Conservation (phyloP, 1,140 invertebrate genomes). For the Trichonephila clavipes region DNA sequence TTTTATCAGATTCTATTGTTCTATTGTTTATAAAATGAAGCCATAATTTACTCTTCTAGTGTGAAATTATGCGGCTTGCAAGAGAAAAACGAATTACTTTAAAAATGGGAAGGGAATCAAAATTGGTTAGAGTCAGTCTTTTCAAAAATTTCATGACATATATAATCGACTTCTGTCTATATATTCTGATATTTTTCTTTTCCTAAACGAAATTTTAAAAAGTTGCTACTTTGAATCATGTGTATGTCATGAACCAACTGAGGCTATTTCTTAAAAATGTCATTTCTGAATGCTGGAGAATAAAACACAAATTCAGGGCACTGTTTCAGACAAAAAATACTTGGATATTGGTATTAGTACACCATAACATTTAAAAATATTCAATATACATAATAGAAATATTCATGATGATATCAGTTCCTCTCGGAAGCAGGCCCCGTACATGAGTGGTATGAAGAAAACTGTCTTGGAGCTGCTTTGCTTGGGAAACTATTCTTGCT, state of each 20-base stretch:
- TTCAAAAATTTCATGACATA: neutral
- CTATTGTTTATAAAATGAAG: slow-evolving; percentile 15
- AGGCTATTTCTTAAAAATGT: neutral
- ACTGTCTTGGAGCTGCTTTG: too few relatives aligned
- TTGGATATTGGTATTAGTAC: too few relatives aligned
- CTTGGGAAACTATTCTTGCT: too few relatives aligned
- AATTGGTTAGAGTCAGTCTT: neutral
- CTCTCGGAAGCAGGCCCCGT: too few relatives aligned
- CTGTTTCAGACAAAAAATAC: too few relatives aligned
- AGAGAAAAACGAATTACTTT: neutral
- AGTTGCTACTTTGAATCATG: neutral
- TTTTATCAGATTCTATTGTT: slow-evolving; percentile 28
- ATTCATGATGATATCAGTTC: too few relatives aligned
- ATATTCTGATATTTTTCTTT: neutral
- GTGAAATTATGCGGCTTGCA: neutral
- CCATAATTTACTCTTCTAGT: neutral
- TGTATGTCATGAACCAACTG: neutral
- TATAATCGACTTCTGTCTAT: neutral
- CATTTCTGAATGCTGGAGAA: too few relatives aligned
- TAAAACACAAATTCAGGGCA: too few relatives aligned
- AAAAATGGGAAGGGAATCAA: neutral
- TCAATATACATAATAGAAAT: too few relatives aligned
- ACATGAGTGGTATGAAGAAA: too few relatives aligned
- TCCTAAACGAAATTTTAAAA: neutral
- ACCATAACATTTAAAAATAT: too few relatives aligned